Conservation (phyloP, 2,113 vertebrate species). For the Vanacampus margaritifer region DNA sequence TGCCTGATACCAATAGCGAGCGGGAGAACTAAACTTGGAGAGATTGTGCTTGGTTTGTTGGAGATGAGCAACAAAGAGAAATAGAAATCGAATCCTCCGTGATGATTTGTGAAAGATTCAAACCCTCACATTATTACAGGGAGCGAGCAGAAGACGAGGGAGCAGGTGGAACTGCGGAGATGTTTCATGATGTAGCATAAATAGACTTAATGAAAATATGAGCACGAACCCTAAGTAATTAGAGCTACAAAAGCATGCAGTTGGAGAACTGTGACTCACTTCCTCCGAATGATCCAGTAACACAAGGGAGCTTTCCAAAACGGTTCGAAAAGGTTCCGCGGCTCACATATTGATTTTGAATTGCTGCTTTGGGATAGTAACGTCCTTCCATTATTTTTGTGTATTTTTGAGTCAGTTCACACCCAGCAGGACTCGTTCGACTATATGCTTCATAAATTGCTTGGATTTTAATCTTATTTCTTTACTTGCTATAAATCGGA, state of each 20-base stretch:
- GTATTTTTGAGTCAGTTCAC: not conserved
- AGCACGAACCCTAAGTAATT: conserved; percentile 22
- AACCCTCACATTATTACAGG: conserved; percentile 11
- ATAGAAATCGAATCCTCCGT: conserved; percentile 1
- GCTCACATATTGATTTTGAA: conserved; percentile 1
- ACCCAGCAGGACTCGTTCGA: too few relatives aligned
- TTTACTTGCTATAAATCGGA: not conserved
- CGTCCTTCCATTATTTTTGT: not conserved
- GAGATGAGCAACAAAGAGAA: conserved; percentile 14
- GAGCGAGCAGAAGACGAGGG: conserved; percentile 3
- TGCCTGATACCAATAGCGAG: conserved; percentile 22
- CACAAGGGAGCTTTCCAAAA: conserved; percentile 8
- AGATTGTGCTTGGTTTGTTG: conserved; percentile 11
- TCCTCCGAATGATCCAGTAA: conserved; percentile 6
- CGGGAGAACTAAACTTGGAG: conserved; percentile 17
- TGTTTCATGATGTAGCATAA: conserved; percentile 28
- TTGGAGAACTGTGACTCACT: conserved; percentile 22
- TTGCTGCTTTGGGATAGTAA: not conserved
- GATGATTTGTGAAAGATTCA: conserved; percentile 34
- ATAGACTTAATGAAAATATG: conserved; percentile 29
- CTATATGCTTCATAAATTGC: not conserved
- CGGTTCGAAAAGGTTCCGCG: conserved; percentile 10
- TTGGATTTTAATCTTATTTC: not conserved
- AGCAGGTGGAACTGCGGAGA: conserved; percentile 19
- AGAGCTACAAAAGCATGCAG: conserved; percentile 11